Conservation (phyloP, 1,140 invertebrate species). For the Trichonephila clavata region DNA sequence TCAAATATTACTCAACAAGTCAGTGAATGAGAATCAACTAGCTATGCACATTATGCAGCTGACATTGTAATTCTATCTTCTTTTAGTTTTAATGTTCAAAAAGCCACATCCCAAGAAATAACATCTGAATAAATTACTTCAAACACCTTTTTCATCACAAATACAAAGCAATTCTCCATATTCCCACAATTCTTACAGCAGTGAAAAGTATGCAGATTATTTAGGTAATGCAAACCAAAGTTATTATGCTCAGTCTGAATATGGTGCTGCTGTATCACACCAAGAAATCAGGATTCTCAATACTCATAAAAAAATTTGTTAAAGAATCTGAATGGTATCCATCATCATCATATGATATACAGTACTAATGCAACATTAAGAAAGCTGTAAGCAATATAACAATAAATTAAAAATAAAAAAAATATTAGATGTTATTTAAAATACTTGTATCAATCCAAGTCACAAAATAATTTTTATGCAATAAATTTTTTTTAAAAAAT, state of each 20-base stretch:
- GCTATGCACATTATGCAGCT: slow-evolving; percentile 11
- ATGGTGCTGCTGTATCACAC: background rate
- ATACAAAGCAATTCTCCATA: background rate
- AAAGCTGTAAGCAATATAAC: too few relatives aligned
- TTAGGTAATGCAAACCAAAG: background rate
- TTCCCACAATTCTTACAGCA: background rate
- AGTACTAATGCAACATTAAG: too few relatives aligned
- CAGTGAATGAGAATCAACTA: background rate
- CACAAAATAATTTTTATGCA: too few relatives aligned
- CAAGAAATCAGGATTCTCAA: background rate
- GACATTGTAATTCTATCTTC: background rate
- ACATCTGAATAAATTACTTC: background rate
- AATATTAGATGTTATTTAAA: too few relatives aligned
- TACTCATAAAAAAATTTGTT: background rate
- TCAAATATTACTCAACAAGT: background rate
- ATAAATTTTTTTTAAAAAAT: too few relatives aligned
- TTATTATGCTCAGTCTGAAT: background rate
- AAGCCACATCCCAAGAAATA: background rate
- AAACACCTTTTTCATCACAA: slow-evolving; percentile 6
- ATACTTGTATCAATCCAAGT: too few relatives aligned
- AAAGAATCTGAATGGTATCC: background rate
- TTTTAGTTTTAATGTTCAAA: background rate
- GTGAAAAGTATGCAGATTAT: background rate
- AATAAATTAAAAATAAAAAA: too few relatives aligned
- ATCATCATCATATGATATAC: background rate